Evolutionary conservation across 2,113 vertebrate species (phyloP).

Genomic region (Tragelaphus strepsiceros): DNA sequence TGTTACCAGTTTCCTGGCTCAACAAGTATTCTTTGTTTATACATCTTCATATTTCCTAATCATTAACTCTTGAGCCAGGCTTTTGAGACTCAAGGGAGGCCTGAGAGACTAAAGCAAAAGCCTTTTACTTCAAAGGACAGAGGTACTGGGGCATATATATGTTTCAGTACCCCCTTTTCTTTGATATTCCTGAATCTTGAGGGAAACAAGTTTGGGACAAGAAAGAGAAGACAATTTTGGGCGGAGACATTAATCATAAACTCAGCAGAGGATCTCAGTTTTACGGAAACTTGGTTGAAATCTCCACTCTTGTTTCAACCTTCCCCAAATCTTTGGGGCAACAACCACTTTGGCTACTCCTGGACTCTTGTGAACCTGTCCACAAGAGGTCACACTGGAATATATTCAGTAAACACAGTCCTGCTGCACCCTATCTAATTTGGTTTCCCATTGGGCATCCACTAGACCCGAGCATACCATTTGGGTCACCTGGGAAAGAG

Average conservation of each 20-base stretch:
- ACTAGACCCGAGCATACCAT: background rate
- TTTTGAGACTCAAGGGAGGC: background rate
- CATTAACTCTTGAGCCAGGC: background rate
- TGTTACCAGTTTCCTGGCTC: background rate
- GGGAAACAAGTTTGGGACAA: background rate
- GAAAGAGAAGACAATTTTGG: background rate
- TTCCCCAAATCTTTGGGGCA: background rate
- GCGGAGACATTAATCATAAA: background rate
- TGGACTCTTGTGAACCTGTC: background rate
- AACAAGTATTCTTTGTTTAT: background rate
- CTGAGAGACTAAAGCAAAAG: background rate
- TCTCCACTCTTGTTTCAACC: background rate
- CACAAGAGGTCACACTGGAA: background rate
- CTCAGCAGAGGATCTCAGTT: background rate
- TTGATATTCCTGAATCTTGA: background rate
- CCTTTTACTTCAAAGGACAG: background rate
- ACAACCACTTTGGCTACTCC: background rate
- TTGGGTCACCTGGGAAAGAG: background rate
- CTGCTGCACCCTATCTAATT: background rate
- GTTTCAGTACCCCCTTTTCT: background rate
- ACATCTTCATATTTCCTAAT: background rate
- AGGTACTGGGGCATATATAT: background rate
- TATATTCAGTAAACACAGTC: background rate
- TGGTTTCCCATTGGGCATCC: background rate
- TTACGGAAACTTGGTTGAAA: background rate